These are phyloP conservation scores for Cyrtodaria siliqua DNA, from an alignment of 2,888 invertebrate genomes.

Conservation along the genomic window DNA sequence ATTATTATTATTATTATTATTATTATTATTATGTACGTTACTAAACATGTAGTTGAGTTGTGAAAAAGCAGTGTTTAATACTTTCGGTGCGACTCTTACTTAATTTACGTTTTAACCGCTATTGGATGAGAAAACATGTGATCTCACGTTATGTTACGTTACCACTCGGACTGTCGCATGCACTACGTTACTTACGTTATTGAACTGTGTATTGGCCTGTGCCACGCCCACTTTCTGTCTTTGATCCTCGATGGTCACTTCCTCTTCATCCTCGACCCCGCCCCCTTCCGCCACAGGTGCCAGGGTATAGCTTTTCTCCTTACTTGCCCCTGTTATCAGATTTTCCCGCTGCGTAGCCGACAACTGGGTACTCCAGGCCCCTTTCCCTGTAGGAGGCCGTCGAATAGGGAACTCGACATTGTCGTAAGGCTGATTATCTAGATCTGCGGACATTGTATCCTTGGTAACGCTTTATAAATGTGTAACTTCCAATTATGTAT, in stretches of 20 bases:
- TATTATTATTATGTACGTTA: no score
- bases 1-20: no score
- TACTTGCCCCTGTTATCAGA: conserved; percentile 49
- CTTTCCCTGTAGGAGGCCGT: conserved; percentile 67
- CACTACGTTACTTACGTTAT: neutral
- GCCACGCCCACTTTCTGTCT: conserved; percentile 62
- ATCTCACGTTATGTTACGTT: no score
- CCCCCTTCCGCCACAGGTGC: conserved; percentile 77
- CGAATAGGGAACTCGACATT: conserved; percentile 82
- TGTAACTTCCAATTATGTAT: no score
- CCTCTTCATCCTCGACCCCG: conserved; percentile 57
- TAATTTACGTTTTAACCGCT: no score
- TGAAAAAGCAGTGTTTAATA: no score
- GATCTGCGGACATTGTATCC: conserved; percentile 56
- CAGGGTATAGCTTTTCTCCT: conserved; percentile 60
- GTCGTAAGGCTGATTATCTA: conserved; percentile 80
- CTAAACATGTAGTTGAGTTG: no score
- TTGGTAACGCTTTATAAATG: no score
- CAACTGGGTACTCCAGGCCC: conserved; percentile 49
- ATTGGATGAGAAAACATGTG: no score
- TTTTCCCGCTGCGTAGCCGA: conserved; percentile 42
- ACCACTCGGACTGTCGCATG: no score
- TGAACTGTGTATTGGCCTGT: conserved; percentile 9
- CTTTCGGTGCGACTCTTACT: no score
- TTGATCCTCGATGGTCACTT: conserved; percentile 69